Percentiles rank a stretch among this genome's conserved stretches.
Conservation (phyloP, 2,113 vertebrate species). For the Orientallactaga bullata region DNA sequence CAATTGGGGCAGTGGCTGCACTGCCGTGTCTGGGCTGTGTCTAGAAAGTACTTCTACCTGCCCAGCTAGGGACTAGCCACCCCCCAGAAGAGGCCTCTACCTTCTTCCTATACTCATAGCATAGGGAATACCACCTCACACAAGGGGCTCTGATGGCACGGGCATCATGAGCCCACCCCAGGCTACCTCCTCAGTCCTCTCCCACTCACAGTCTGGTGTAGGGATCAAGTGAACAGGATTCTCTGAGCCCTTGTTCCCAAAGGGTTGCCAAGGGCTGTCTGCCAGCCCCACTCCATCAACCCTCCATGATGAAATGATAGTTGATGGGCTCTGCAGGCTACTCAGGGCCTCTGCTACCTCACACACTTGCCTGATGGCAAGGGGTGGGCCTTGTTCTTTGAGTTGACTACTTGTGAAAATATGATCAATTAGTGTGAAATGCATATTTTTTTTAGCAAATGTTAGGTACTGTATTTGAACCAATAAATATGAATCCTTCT, state of each 20-base stretch:
- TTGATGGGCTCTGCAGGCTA: constrained; percentile 79
- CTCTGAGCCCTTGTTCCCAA: too few relatives aligned
- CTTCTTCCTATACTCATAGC: constrained; percentile 3
- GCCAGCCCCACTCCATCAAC: constrained; percentile 70
- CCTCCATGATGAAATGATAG: constrained; percentile 77
- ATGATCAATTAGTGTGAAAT: constrained; percentile 97
- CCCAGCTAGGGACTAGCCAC: constrained; percentile 18
- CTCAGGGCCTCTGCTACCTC: constrained; percentile 81
- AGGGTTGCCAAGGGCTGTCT: constrained; percentile 79
- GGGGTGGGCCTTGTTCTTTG: too few relatives aligned
- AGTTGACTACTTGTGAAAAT: too few relatives aligned
- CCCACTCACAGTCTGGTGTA: constrained; percentile 47
- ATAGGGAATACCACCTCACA: not conserved
- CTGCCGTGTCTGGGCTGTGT: constrained; percentile 75
- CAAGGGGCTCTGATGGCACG: not conserved
- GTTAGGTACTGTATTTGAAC: too few relatives aligned
- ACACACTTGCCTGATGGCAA: constrained; percentile 72
- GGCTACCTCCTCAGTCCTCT: constrained; percentile 39
- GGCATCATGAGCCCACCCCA: not conserved
- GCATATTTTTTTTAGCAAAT: too few relatives aligned
- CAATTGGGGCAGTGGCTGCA: too few relatives aligned
- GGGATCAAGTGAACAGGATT: constrained; percentile 65
- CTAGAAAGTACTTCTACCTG: constrained; percentile 64
- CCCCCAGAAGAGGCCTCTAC: constrained; percentile 22
- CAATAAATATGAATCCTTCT: too few relatives aligned